Evolutionary conservation across 2,113 vertebrate species (phyloP).

Genomic region (Pavo muticus): DNA sequence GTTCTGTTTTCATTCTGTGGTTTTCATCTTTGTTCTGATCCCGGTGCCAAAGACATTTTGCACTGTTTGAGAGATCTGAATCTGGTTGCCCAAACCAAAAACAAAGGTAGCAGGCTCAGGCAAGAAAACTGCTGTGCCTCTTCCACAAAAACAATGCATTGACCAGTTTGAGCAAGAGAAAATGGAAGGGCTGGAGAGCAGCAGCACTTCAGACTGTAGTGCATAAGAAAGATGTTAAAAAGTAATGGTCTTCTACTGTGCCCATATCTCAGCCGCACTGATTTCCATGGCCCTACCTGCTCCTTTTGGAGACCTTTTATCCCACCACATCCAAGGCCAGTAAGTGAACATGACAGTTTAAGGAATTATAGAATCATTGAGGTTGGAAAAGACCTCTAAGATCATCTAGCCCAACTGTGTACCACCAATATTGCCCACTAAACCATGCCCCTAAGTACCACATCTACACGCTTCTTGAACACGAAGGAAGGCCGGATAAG

Average conservation of each 20-base stretch:
- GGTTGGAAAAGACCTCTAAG: no score
- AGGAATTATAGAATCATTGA: no score
- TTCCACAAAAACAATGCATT: neutral
- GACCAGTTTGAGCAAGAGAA: neutral
- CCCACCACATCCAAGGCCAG: slow-evolving; percentile 22
- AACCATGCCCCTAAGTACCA: no score
- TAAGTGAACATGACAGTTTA: slow-evolving; percentile 6
- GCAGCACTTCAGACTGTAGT: neutral
- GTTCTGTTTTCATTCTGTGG: slow-evolving; percentile 40
- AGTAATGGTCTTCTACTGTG: neutral
- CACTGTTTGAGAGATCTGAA: slow-evolving; percentile 33
- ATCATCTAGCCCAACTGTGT: no score
- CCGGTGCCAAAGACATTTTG: neutral
- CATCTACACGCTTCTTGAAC: no score
- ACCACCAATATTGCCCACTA: no score
- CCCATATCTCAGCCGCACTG: neutral
- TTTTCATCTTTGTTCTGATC: slow-evolving; percentile 44
- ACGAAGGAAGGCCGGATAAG: slow-evolving; percentile 18
- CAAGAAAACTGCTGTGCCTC: neutral
- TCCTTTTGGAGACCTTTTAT: slow-evolving; percentile 12
- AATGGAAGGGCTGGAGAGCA: neutral
- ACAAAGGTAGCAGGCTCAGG: neutral
- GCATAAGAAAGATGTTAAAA: neutral
- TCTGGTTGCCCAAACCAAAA: neutral
- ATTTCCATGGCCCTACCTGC: neutral